Conservation (phyloP, 1,140 invertebrate species). For the Neuroterus valhalla region DNA sequence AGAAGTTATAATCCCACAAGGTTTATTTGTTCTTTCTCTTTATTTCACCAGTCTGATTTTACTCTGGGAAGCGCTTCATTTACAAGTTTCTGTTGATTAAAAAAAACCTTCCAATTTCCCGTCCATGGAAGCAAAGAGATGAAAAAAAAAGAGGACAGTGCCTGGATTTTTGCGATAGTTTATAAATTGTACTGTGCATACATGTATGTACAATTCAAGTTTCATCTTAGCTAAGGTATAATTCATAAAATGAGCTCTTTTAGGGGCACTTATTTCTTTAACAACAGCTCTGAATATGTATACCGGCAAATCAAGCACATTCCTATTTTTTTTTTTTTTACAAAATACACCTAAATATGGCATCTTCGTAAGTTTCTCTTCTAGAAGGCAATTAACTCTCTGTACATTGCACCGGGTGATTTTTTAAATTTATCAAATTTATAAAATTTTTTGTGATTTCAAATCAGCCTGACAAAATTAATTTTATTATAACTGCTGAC, state of each 20-base stretch:
- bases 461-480: not conserved
- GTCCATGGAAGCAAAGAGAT: not conserved
- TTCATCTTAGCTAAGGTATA: not conserved
- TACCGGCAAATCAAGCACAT: conserved; percentile 12
- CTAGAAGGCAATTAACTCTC: conserved; percentile 32
- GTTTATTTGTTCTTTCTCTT: too few species aligned
- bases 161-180: not conserved
- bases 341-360: conserved; percentile 58
- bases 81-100: too few species aligned
- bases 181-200: conserved; percentile 4
- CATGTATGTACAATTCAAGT: not conserved
- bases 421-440: conserved; percentile 15
- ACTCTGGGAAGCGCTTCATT: too few species aligned
- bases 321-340: conserved; percentile 39
- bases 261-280: conserved; percentile 8
- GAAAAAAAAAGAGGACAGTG: conserved; percentile 13
- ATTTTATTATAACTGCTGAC: conserved; percentile 48
- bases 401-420: conserved; percentile 2
- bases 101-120: too few species aligned
- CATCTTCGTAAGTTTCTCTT: conserved; percentile 49
- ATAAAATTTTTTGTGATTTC: conserved; percentile 11
- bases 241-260: too few species aligned
- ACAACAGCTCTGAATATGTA: conserved; percentile 13
- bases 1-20: too few species aligned
- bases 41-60: too few species aligned